Evolutionary conservation across 1,140 invertebrate genomes (phyloP), one percentile per base, ranked within the genome.

Genomic region (Conus betulinus): DNA sequence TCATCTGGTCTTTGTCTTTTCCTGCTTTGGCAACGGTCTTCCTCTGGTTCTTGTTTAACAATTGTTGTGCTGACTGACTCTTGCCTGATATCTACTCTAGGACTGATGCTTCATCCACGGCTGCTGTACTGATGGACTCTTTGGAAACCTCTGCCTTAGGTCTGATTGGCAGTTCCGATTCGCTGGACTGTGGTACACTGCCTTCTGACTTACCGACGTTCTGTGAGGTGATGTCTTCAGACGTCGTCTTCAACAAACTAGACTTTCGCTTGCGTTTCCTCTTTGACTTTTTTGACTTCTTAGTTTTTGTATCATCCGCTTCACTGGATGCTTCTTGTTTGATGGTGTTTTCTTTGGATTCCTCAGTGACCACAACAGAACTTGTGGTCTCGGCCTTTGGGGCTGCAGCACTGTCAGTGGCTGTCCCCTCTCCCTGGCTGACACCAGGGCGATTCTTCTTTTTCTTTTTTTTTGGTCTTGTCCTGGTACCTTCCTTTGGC

Each of bases 241-340:
- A 39, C 39, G 39, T 39, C 63, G 6, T 60, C 63, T 13, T 57
- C 25, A 52, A n/a, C 84, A 74, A 10, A 52, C 27, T 85, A 23
- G 17, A 67, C 51, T 71, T 27, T 10, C 85, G 85, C 71, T 87
- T 87, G 7, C 85, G 85, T n/a, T 87, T 87, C 53, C 57, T 78
- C 74, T 76, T 78, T 6, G 67, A 20, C 51, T 78, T 78, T 55
- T 87, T 74, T n/a, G 71, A 74, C 52, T 87, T 78, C 53, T 85
- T 85, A 10, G 63, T 17, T 52, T 51, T 71, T 23, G 27, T 52
- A 6, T 27, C 63, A 20, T 85, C 71, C 17, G 11, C 39, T 10
- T 67, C 83, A 25, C 39, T 67, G 83, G 25, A 23, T 11, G 25
- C n/a, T 63, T 57, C 55, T 63, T 27, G 25, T 11, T 85, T 67